Evolutionary conservation across 2,888 invertebrate species (phyloP), one percentile per base, ranked within the genome.

Genomic region (Shargacucullia verbasci): DNA sequence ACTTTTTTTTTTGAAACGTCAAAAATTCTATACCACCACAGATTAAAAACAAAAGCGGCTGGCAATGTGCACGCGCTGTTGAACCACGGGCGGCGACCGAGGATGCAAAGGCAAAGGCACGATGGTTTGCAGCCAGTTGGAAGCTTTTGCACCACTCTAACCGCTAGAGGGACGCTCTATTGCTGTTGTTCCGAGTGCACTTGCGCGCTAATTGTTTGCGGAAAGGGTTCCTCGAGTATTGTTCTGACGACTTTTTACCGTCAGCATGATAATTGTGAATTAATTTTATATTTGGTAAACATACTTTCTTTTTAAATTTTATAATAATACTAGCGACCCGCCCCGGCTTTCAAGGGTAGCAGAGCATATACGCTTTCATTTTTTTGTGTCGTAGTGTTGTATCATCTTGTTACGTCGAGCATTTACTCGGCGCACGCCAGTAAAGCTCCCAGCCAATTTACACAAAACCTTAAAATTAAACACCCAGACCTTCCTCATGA

Each of bases 161-260:
- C 73, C 49, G 74, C 66, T 54, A 79, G 84, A 71, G 88, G 86
- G 87, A 81, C 79, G 84, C 84, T 86, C 88, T 87, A 90, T 90
- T 86, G 88, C 90, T 82, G 91, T 92, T 92, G 92, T 92, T 90
- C 80, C 69, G 73, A 92, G 92, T 78, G 88, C 90, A 86, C 92
- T 93, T 83, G 85, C 79, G 82, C 92, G 86, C 88, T 92, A 93
- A 94, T 94, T 93, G 93, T 94, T 92, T 91, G 92, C 91, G 87
- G 93, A 91, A 92, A 92, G 93, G 93, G 93, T 92, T 90, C 84
- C 79, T 88, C 81, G 79, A 92, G 90, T 90, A 92, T 92, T 92
- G 91, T 91, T 88, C 79, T 57, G 67, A 70, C 76, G 79, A 87
- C 78, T 88, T 87, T 83, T 78, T 83, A 92, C 74, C 82, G 91